Evolutionary conservation across 1,140 invertebrate genomes (phyloP), one percentile per base, ranked within the genome.

Genomic region (Anoplolepis gracilipes): DNA sequence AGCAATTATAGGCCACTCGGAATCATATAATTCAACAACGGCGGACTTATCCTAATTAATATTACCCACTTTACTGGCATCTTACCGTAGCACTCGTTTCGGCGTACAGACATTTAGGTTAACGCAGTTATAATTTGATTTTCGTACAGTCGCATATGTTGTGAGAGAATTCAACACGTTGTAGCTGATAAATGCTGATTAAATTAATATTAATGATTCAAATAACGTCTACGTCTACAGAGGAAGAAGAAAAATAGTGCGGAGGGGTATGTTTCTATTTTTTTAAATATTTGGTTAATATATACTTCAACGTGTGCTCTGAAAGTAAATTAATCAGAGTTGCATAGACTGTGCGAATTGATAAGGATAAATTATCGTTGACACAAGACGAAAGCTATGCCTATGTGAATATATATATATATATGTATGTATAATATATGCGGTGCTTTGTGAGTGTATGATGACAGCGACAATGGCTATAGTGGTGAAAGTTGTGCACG

Each of bases 401-500:
- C n/a, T 33, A 16, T 59, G 49, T 8, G 85, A 36, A 2, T 11
- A 39, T 36, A 57, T 46, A 46, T 46, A 46, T 42, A 10, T 69
- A 30, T n/a, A 19, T 67, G 30, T 62, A 8, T 42, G 16, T 49
- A 49, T 49, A 16, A 49, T 16, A 70, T 77, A 73, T 36, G 87
- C 49, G 46, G 19, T 53, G 70, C 76, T 70, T n/a, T 70, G 84
- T 82, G 84, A 67, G 77, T 77, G 73, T 77, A 82, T 73, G 77
- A 86, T 81, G 88, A 88, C 59, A 88, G 77, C 76, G 70, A 91
- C 84, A 91, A 90, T 88, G 79, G 64, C 75, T 46, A 19, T 49
- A 77, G 62, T 77, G 89, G 87, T 90, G 87, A 91, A 90, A 91
- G 89, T 90, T 77, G 46, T 49, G 59, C 75, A 82, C 90, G 86